A percentile compares a stretch with the other conserved stretches of the same genome.
These are phyloP conservation scores for Chrosomus eos DNA, from an alignment of 2,797 vertebrate genomes.

Conservation along the genomic window DNA sequence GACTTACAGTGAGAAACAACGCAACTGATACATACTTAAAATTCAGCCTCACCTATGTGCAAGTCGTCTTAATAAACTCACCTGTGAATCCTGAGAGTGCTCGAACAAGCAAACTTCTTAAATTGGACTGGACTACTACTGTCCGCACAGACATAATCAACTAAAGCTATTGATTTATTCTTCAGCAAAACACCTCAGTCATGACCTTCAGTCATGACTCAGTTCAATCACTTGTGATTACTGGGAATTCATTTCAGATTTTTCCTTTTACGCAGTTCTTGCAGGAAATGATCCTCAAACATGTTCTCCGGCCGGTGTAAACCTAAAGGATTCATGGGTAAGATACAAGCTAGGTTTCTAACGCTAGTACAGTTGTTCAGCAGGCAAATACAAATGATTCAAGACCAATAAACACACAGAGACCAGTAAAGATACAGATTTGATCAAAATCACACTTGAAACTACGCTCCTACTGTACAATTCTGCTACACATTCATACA, in stretches of 20 bases:
- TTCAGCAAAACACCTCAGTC: background rate
- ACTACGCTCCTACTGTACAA: background rate
- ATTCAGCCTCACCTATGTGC: background rate
- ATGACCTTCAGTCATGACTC: no score
- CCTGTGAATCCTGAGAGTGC: background rate
- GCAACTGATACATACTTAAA: background rate
- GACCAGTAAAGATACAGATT: background rate
- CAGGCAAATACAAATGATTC: background rate
- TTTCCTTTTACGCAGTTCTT: background rate
- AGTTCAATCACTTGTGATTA: conserved; percentile 1
- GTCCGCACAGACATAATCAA: background rate
- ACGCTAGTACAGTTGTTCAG: background rate
- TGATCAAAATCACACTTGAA: background rate
- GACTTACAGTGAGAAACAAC: background rate
- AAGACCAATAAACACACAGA: background rate
- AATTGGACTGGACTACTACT: background rate
- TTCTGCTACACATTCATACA: background rate
- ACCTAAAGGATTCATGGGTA: background rate
- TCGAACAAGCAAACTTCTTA: background rate
- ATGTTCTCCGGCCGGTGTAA: background rate
- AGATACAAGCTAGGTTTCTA: background rate
- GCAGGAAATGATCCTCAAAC: background rate
- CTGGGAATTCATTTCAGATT: conserved; percentile 1
- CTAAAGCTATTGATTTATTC: conserved; percentile 10
- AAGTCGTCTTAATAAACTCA: background rate